Percentiles rank a stretch among this genome's conserved stretches.
Evolutionary conservation across 1,140 invertebrate genomes (phyloP).

Genomic region (Vanessa tameamea): DNA sequence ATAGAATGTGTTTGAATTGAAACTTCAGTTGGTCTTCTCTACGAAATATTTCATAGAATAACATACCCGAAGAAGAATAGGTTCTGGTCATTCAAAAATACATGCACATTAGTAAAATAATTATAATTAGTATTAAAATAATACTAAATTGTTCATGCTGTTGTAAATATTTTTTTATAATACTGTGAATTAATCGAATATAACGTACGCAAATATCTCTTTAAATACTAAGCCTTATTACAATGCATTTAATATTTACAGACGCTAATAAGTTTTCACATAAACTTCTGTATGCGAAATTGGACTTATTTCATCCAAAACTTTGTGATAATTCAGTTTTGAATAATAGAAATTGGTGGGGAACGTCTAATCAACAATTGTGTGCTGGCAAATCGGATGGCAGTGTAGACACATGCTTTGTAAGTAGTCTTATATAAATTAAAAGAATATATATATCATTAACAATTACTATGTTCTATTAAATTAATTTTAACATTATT

Average conservation of each 20-base stretch:
- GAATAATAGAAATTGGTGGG: slow-evolving; percentile 49
- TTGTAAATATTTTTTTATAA: no score
- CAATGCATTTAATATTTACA: not conserved
- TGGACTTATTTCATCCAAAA: not conserved
- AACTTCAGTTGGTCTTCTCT: no score
- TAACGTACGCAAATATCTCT: no score
- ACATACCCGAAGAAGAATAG: no score
- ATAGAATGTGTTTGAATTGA: no score
- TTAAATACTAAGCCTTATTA: no score
- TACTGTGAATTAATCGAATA: no score
- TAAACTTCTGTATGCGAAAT: not conserved
- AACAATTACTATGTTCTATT: not conserved
- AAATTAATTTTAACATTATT: slow-evolving; percentile 32
- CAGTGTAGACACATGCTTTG: slow-evolving; percentile 55
- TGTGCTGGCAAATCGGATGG: slow-evolving; percentile 55
- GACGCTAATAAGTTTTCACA: slow-evolving; percentile 16
- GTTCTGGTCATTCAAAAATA: no score
- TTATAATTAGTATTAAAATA: no score
- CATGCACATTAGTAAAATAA: no score
- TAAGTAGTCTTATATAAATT: slow-evolving; percentile 14
- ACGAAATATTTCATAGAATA: no score
- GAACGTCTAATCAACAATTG: slow-evolving; percentile 43
- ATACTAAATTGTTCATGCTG: no score
- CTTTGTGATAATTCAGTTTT: slow-evolving; percentile 1
- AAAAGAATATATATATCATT: not conserved